A percentile compares a stretch with the other conserved stretches of the same genome.
phyloP scores from a whole-genome alignment of 2,797 vertebrate species.

The Triplophysa yarkandensis region DNA sequence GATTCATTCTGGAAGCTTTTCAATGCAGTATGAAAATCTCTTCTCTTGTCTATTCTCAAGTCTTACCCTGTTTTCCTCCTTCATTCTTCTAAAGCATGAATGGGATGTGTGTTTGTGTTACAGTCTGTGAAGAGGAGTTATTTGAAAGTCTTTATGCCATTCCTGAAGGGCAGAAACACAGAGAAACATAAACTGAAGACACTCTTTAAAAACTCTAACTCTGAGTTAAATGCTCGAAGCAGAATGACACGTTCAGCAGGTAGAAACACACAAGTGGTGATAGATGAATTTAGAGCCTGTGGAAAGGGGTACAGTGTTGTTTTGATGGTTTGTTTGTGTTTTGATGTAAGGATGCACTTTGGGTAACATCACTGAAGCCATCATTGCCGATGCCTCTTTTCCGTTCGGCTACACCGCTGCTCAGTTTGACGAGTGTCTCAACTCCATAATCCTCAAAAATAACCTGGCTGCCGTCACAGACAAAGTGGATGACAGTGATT shows the following conservation, averaged over 20 bases:
- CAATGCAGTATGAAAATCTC: conserved; percentile 47
- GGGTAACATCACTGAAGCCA: conserved; percentile 66
- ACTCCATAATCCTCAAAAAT: conserved; percentile 56
- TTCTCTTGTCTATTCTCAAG: background rate
- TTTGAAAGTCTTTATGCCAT: conserved; percentile 61
- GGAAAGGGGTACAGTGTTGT: background rate
- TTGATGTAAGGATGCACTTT: conserved; percentile 59
- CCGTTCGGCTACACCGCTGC: conserved; percentile 64
- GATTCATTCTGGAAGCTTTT: conserved; percentile 60
- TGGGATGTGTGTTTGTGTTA: conserved; percentile 20
- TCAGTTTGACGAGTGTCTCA: conserved; percentile 69
- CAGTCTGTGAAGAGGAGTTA: conserved; percentile 61
- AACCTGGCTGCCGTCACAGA: conserved; percentile 64
- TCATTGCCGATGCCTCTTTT: conserved; percentile 60
- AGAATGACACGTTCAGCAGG: conserved; percentile 52
- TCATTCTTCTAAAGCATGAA: background rate
- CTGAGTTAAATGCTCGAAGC: background rate
- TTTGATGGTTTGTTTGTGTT: background rate
- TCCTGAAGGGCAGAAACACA: conserved; percentile 55
- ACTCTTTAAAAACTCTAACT: conserved; percentile 55
- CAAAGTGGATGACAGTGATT: conserved; percentile 64
- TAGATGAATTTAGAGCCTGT: background rate
- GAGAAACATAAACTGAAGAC: conserved; percentile 54
- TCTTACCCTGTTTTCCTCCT: no score
- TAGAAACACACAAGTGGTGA: background rate